Evolutionary conservation across 2,888 invertebrate genomes (phyloP), one percentile per base, ranked within the genome.

Genomic region (Rhamphomyia laevipes): DNA sequence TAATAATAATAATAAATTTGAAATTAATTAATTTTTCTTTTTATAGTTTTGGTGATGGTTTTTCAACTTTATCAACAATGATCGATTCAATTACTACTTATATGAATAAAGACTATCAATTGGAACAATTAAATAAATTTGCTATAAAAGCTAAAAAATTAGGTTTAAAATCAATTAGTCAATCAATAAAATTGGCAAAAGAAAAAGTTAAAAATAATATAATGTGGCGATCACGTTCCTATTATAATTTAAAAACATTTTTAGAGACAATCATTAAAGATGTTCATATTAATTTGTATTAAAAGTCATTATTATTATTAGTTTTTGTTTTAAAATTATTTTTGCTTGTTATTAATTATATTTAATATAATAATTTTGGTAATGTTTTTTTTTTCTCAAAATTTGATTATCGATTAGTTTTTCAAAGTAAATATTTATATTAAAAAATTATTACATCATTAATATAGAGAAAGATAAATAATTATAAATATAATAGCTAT

Each of bases 31-130:
- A 15, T 56, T 21, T 37, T 48, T 21, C 12, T 50, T 21, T 37
- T 48, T 21, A 13, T 50, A 77, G 77, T 56, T 75, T 73, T 58
- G 77, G 77, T 15, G 74, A 75, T 59, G 76, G 74, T 12, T 77
- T 77, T 59, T 73, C 71, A 44, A 74, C 74, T 4, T 59, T 77
- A 38, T 67, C 72, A 18, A 71, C 72, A 53, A 76, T 77, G 76
- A 70, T 77, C 38, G 68, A 72, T 52, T 67, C 73, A 2, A 61
- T 77, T 38, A 71, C 74, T n/a, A 67, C 64, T 21, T 74, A 70
- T 55, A 74, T 77, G 75, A 76, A 74, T 56, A 75, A 74, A 52
- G 71, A 72, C 40, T 68, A 65, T 49, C 70, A 71, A 49, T 64
- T 62, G 46, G 65, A 70, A 47, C 70, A 70, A 52, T 55, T 71